A percentile compares a stretch with the other conserved stretches of the same genome.
Conservation (phyloP, 2,888 invertebrate species). For the Hemicrepidius hirtus region DNA sequence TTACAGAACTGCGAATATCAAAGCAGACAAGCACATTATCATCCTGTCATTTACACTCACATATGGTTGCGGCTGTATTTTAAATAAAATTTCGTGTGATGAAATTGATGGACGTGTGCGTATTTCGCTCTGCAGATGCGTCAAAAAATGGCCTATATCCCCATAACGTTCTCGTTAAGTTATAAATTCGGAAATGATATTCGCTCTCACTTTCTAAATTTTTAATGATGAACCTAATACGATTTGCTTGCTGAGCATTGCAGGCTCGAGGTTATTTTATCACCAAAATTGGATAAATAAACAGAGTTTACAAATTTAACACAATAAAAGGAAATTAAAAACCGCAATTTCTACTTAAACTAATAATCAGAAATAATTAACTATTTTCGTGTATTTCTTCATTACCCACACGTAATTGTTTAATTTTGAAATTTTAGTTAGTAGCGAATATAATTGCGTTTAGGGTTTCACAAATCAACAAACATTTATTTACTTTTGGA, state of each 20-base stretch:
- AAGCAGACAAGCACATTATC: conserved; percentile 7
- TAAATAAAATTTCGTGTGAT: conserved; percentile 10
- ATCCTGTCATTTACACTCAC: conserved; percentile 14
- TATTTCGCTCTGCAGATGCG: conserved; percentile 3
- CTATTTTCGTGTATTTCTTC: no score
- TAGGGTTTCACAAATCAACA: no score
- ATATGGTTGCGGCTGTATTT: conserved; percentile 8
- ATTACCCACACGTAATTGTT: no score
- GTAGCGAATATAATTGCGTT: no score
- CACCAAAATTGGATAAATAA: no score
- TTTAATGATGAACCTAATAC: background rate
- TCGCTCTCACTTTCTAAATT: background rate
- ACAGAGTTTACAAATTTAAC: no score
- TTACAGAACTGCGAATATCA: background rate
- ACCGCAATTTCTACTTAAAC: no score
- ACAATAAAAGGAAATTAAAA: no score
- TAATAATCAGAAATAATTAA: no score
- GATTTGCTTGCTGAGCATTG: background rate
- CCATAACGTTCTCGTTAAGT: background rate
- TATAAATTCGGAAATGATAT: conserved; percentile 1
- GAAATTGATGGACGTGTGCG: conserved; percentile 18
- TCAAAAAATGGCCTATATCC: conserved; percentile 4
- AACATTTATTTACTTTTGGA: no score
- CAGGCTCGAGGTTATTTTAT: no score
- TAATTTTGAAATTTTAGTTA: no score